These are phyloP conservation scores for Prostheceraeus crozeri DNA, from an alignment of 2,888 invertebrate species.

Conservation along the genomic window DNA sequence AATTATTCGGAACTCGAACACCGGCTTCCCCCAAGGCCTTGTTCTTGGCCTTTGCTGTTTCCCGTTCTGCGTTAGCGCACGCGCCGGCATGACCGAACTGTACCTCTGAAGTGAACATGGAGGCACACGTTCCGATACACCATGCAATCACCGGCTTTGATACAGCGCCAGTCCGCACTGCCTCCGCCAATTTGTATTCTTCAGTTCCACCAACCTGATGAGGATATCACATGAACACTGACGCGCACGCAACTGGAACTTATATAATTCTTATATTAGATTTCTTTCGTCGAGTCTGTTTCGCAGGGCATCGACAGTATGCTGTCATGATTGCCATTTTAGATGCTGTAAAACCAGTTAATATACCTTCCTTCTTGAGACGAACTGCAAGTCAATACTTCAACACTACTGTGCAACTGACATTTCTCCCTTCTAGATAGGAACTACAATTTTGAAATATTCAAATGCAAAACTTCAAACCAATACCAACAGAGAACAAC, in stretches of 20 bases:
- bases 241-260: conserved; percentile 31
- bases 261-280: not conserved
- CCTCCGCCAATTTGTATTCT: conserved; percentile 88
- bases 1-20: conserved; percentile 80
- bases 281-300: too few relatives aligned
- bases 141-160: conserved; percentile 92
- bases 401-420: too few relatives aligned
- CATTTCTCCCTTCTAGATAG: too few relatives aligned
- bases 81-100: conserved; percentile 99
- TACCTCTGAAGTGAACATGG: conserved; percentile 62
- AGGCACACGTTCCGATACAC: conserved; percentile 81
- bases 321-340: too few relatives aligned
- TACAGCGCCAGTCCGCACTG: conserved; percentile 70
- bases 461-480: too few relatives aligned
- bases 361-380: too few relatives aligned
- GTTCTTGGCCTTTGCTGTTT: conserved; percentile 89
- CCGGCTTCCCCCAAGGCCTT: conserved; percentile 72
- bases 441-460: too few relatives aligned
- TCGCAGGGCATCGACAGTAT: too few relatives aligned
- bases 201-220: conserved; percentile 95
- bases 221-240: too few relatives aligned
- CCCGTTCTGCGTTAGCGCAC: conserved; percentile 82
- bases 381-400: too few relatives aligned
- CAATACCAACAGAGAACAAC: too few relatives aligned
- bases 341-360: too few relatives aligned